Conservation (phyloP, 1,140 invertebrate genomes). For the Stegodyphus mimosarum region DNA sequence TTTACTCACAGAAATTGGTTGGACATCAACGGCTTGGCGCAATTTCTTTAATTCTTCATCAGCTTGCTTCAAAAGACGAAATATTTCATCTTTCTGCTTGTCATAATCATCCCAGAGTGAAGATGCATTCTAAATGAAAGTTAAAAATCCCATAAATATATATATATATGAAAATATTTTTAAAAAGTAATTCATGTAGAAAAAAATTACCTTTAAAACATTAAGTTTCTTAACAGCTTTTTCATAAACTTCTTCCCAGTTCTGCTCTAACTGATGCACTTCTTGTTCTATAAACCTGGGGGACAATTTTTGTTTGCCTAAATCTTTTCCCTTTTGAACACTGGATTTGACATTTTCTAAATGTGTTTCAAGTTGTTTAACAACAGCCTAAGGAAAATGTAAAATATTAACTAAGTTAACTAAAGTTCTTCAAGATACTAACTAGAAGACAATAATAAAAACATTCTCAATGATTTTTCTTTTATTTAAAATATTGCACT, state of each 20-base stretch:
- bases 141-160: no score
- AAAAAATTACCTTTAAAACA: conserved; percentile 75
- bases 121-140: conserved; percentile 72
- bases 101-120: conserved; percentile 88
- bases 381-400: conserved; percentile 64
- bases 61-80: conserved; percentile 82
- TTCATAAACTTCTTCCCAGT: conserved; percentile 89
- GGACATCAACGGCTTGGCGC: neutral
- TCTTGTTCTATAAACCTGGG: conserved; percentile 86
- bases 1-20: conserved; percentile 31
- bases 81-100: conserved; percentile 84
- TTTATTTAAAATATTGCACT: neutral
- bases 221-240: conserved; percentile 85
- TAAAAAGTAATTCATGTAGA: no score
- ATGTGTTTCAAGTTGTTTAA: conserved; percentile 84
- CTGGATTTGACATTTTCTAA: conserved; percentile 87
- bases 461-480: neutral
- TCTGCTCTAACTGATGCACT: conserved; percentile 83
- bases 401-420: no score
- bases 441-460: conserved; percentile 24
- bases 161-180: no score
- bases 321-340: conserved; percentile 88
- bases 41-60: conserved; percentile 71
- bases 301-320: conserved; percentile 84
- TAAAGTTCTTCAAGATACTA: no score